Percentiles rank a stretch among this genome's conserved stretches.
Evolutionary conservation across 2,113 vertebrate genomes (phyloP).

Genomic region (Siphamia tubifer): DNA sequence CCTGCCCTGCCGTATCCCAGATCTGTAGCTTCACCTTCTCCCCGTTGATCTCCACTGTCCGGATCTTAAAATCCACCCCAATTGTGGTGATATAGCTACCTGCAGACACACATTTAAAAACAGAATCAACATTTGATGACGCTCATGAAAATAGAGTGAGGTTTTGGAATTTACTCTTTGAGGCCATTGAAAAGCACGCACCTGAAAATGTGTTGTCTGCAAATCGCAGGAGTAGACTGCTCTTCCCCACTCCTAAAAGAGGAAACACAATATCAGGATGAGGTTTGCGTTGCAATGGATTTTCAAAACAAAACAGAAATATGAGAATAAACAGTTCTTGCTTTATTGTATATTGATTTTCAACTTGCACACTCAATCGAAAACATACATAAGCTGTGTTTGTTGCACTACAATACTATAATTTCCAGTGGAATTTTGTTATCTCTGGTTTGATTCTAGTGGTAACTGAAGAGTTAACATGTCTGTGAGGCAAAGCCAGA

Average conservation of each 20-base stretch:
- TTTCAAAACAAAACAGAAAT: background rate
- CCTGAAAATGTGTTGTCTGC: slow-evolving; percentile 99
- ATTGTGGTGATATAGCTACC: slow-evolving; percentile 99
- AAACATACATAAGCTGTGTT: background rate
- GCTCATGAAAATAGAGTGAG: background rate
- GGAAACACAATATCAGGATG: slow-evolving; percentile 40
- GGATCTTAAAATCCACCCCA: slow-evolving; percentile 98
- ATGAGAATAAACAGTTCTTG: background rate
- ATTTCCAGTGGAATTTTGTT: background rate
- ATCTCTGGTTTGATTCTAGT: background rate
- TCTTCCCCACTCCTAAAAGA: slow-evolving; percentile 94
- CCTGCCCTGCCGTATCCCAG: slow-evolving; percentile 98
- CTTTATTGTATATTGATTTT: background rate
- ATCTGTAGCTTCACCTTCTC: slow-evolving; percentile 99
- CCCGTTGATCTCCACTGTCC: slow-evolving; percentile 97
- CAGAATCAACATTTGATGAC: background rate
- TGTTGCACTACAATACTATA: background rate
- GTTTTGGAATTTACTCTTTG: background rate
- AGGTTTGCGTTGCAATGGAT: slow-evolving; percentile 17
- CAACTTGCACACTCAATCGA: background rate
- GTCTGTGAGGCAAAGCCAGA: background rate
- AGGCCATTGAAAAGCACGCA: slow-evolving; percentile 65
- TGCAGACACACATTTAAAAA: slow-evolving; percentile 49
- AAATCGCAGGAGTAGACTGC: slow-evolving; percentile 96
- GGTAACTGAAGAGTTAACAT: background rate